Evolutionary conservation across 2,888 invertebrate genomes (phyloP).

Genomic region (Megastigmus dorsalis): DNA sequence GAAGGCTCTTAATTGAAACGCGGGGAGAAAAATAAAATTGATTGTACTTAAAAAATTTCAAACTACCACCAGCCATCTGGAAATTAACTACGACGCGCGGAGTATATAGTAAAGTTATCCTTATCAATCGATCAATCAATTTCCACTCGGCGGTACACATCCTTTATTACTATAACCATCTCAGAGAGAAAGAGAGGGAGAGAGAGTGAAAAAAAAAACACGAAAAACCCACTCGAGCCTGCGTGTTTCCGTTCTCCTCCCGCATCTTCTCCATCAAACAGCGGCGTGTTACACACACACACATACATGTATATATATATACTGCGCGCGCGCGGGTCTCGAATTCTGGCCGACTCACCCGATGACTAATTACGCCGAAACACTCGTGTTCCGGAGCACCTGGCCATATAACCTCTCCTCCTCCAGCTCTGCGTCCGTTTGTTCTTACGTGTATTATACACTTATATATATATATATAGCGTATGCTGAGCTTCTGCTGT

Average conservation of each 20-base stretch:
- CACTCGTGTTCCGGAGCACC: conserved; percentile 38
- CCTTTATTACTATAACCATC: background rate
- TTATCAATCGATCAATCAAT: background rate
- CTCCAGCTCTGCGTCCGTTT: background rate
- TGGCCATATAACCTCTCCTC: conserved; percentile 1
- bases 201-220: background rate
- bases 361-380: conserved; percentile 50
- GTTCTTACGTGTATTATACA: background rate
- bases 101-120: too few relatives aligned
- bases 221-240: background rate
- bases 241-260: background rate
- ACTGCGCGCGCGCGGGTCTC: background rate
- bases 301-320: too few relatives aligned
- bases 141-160: background rate
- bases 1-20: too few relatives aligned
- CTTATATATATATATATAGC: too few relatives aligned
- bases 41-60: too few relatives aligned
- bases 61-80: too few relatives aligned
- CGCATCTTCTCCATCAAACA: too few relatives aligned
- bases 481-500: too few relatives aligned
- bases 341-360: conserved; percentile 10
- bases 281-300: too few relatives aligned
- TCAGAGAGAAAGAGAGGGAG: background rate
- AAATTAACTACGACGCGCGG: background rate
- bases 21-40: too few relatives aligned